Evolutionary conservation across 2,113 vertebrate genomes (phyloP).

Genomic region (Collichthys lucidus): DNA sequence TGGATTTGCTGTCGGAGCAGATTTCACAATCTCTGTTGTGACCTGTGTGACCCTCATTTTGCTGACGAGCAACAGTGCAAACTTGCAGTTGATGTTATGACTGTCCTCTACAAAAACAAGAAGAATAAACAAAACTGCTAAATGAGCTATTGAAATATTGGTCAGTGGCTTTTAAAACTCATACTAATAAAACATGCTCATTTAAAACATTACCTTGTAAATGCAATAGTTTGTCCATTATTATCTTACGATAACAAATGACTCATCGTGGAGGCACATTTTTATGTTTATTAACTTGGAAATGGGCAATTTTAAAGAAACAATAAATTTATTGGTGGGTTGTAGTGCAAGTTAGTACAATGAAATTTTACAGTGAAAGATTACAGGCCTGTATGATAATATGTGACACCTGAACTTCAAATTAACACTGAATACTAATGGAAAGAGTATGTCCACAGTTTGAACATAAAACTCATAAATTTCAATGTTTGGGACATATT

Average conservation of each 20-base stretch:
- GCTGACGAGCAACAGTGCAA: no score
- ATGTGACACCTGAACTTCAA: no score
- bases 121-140: no score
- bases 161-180: no score
- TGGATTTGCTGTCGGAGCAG: no score
- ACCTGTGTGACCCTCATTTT: no score
- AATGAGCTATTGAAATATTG: no score
- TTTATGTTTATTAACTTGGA: not conserved
- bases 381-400: not conserved
- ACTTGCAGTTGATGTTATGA: no score
- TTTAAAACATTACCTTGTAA: not conserved
- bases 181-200: no score
- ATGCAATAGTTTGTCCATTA: not conserved
- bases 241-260: not conserved
- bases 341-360: not conserved
- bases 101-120: no score
- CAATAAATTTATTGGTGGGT: not conserved
- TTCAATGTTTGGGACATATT: not conserved
- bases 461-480: not conserved
- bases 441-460: not conserved
- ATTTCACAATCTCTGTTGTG: no score
- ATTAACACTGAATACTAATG: no score
- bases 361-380: not conserved
- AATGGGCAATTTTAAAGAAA: not conserved
- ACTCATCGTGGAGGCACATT: not conserved